A percentile compares a stretch with the other conserved stretches of the same genome.
phyloP scores from a whole-genome alignment of 2,113 vertebrate genomes.

The Saimiri boliviensis region DNA sequence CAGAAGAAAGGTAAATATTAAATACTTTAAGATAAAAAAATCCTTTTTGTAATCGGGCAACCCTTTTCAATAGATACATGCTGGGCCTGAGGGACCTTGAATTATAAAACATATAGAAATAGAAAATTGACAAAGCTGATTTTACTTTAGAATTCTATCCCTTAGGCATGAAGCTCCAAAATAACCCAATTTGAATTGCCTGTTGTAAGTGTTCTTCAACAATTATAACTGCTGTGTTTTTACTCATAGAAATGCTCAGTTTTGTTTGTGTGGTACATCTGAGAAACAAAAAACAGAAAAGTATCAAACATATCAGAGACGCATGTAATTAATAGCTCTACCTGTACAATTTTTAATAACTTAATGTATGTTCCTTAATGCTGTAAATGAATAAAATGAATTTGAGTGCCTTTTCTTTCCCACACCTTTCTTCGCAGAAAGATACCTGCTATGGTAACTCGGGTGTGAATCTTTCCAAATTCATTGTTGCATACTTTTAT shows the following conservation, averaged over 20 bases:
- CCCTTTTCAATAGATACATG: background rate
- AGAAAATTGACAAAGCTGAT: background rate
- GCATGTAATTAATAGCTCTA: background rate
- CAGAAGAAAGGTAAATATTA: background rate
- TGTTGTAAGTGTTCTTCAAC: background rate
- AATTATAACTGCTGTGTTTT: background rate
- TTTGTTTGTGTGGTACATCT: background rate
- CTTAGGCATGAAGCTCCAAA: background rate
- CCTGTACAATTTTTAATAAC: background rate
- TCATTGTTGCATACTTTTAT: background rate
- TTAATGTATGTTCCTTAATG: background rate
- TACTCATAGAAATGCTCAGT: background rate
- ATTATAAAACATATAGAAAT: background rate
- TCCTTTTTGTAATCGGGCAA: background rate
- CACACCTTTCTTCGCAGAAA: background rate
- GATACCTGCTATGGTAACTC: too few species aligned
- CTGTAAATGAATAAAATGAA: background rate
- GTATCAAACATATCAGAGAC: background rate
- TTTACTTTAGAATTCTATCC: background rate
- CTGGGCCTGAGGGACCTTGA: background rate
- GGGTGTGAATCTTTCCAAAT: background rate
- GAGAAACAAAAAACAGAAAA: background rate
- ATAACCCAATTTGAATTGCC: background rate
- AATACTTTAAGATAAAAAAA: background rate
- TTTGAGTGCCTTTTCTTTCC: background rate